A percentile compares a stretch with the other conserved stretches of the same genome.
Evolutionary conservation across 2,888 invertebrate genomes (phyloP).

Genomic region (Meandrusa payeni): DNA sequence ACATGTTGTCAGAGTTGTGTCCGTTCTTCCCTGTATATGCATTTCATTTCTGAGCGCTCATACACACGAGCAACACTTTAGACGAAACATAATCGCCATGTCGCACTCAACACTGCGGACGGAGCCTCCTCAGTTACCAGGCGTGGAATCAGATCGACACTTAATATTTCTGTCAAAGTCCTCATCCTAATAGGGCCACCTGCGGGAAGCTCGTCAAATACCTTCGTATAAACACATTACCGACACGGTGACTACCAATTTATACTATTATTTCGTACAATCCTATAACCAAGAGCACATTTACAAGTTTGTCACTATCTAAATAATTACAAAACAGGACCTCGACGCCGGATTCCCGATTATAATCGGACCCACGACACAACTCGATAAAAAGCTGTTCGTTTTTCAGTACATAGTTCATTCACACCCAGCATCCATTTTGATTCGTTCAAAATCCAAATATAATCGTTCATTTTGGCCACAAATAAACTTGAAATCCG

Average conservation of each 20-base stretch:
- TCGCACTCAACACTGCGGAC: conserved; percentile 56
- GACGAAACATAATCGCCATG: conserved; percentile 71
- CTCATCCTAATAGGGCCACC: conserved; percentile 78
- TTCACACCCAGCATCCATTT: conserved; percentile 82
- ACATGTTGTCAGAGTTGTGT: conserved; percentile 87
- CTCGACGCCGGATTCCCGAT: conserved; percentile 68
- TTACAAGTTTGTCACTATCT: conserved; percentile 53
- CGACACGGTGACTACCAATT: conserved; percentile 70
- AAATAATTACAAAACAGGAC: conserved; percentile 61
- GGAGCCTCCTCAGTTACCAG: conserved; percentile 55
- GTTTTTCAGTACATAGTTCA: conserved; percentile 79
- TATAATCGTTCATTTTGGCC: conserved; percentile 71
- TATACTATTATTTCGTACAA: conserved; percentile 50
- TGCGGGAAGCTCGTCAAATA: conserved; percentile 68
- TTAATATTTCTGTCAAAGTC: conserved; percentile 69
- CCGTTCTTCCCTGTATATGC: conserved; percentile 84
- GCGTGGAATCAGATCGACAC: conserved; percentile 59
- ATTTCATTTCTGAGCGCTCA: conserved; percentile 83
- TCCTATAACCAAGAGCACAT: conserved; percentile 47
- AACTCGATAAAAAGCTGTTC: conserved; percentile 78
- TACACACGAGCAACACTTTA: conserved; percentile 73
- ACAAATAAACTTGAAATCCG: conserved; percentile 55
- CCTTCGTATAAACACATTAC: conserved; percentile 76
- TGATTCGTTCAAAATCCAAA: conserved; percentile 80
- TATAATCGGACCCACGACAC: conserved; percentile 75